Evolutionary conservation across 2,888 invertebrate species (phyloP).

Genomic region (Melieria picta): DNA sequence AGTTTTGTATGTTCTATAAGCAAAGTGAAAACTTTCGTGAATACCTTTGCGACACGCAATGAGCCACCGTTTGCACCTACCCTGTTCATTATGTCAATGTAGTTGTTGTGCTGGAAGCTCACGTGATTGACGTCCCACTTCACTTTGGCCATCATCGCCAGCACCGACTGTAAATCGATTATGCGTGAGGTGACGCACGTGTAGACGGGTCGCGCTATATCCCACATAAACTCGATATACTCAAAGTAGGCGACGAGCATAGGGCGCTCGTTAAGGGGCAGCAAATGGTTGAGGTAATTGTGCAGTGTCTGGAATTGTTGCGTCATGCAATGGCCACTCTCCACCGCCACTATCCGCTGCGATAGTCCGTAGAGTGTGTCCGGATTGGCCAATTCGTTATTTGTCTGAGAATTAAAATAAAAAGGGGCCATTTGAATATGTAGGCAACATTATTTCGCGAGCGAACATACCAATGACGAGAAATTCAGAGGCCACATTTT

Average conservation of each 20-base stretch:
- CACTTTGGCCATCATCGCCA: conserved; percentile 89
- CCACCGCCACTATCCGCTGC: conserved; percentile 90
- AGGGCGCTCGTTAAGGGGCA: conserved; percentile 76
- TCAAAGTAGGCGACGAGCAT: conserved; percentile 76
- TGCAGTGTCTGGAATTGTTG: conserved; percentile 87
- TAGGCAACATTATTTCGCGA: neutral
- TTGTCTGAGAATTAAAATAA: conserved; percentile 59
- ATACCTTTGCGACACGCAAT: neutral
- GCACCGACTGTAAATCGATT: conserved; percentile 79
- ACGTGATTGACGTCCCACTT: conserved; percentile 97
- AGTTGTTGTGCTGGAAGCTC: conserved; percentile 91
- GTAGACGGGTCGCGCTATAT: conserved; percentile 86
- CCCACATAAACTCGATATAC: conserved; percentile 64
- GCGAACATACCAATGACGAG: conserved; percentile 59
- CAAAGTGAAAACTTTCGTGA: neutral
- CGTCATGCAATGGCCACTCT: conserved; percentile 90
- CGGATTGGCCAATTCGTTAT: conserved; percentile 74
- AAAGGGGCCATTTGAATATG: neutral
- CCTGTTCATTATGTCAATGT: conserved; percentile 80
- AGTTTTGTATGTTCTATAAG: conserved; percentile 70
- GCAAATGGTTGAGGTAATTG: conserved; percentile 84
- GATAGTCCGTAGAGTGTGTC: conserved; percentile 84
- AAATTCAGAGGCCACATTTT: conserved; percentile 65
- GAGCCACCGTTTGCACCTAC: conserved; percentile 62
- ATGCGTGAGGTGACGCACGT: conserved; percentile 84